phyloP scores from a whole-genome alignment of 1,140 invertebrate species.

The Cheumatopsyche charites region DNA sequence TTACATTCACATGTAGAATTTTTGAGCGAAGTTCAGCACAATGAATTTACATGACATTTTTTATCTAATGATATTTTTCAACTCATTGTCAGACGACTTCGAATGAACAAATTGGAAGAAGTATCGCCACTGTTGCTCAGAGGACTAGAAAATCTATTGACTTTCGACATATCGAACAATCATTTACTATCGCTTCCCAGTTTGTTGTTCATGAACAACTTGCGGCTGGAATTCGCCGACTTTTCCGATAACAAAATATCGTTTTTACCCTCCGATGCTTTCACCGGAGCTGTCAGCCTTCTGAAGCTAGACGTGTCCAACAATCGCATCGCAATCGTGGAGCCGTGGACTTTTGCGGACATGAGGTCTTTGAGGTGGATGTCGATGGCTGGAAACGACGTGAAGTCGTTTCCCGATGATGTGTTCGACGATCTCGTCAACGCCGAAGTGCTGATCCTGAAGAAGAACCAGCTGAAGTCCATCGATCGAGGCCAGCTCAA shows the following conservation, averaged over 20 bases:
- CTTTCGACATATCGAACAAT: slow-evolving; percentile 78
- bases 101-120: slow-evolving; percentile 74
- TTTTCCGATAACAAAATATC: slow-evolving; percentile 73
- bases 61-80: too few relatives aligned
- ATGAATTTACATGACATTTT: too few relatives aligned
- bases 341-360: slow-evolving; percentile 64
- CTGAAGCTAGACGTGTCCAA: slow-evolving; percentile 67
- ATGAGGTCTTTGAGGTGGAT: slow-evolving; percentile 64
- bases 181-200: slow-evolving; percentile 66
- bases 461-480: slow-evolving; percentile 63
- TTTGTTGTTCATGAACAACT: slow-evolving; percentile 67
- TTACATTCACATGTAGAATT: too few relatives aligned
- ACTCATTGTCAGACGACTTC: slow-evolving; percentile 63
- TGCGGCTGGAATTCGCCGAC: slow-evolving; percentile 69
- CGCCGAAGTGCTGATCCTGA: slow-evolving; percentile 64
- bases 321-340: slow-evolving; percentile 64
- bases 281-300: slow-evolving; percentile 60
- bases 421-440: slow-evolving; percentile 63
- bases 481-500: slow-evolving; percentile 54
- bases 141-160: slow-evolving; percentile 68
- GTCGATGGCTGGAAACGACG: slow-evolving; percentile 67
- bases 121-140: slow-evolving; percentile 70
- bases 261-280: slow-evolving; percentile 62
- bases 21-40: too few relatives aligned
- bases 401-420: slow-evolving; percentile 63